Evolutionary conservation across 1,140 invertebrate species (phyloP).

Genomic region (Fopius arisanus): DNA sequence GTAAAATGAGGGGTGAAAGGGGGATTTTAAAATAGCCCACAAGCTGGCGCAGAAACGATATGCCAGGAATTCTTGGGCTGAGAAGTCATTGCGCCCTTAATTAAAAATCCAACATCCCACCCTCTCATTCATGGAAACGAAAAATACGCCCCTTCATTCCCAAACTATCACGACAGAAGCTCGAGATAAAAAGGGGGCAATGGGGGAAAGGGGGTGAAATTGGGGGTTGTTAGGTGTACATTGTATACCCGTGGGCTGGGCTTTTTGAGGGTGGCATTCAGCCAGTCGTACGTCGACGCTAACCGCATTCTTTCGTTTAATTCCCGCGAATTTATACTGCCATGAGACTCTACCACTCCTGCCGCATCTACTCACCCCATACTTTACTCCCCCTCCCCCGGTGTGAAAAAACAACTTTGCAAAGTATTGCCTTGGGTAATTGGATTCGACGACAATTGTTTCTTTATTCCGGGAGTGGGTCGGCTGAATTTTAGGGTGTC

Average conservation of each 20-base stretch:
- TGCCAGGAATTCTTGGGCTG: conserved; percentile 61
- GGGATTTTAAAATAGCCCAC: conserved; percentile 20
- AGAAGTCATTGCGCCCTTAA: conserved; percentile 64
- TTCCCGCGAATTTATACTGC: conserved; percentile 64
- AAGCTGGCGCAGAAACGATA: conserved; percentile 38
- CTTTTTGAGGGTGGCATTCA: conserved; percentile 49
- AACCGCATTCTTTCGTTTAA: conserved; percentile 67
- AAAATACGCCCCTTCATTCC: background rate
- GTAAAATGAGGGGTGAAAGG: background rate
- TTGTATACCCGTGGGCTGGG: background rate
- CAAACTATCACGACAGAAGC: conserved; percentile 10
- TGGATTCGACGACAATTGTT: conserved; percentile 27
- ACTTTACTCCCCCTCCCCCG: background rate
- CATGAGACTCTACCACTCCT: background rate
- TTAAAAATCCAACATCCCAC: conserved; percentile 66
- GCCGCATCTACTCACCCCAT: background rate
- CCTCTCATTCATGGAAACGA: conserved; percentile 14
- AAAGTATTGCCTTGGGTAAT: conserved; percentile 33
- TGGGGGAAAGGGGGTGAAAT: conserved; percentile 27
- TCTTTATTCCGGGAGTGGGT: conserved; percentile 23
- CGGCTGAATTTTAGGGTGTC: background rate
- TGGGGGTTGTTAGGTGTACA: background rate
- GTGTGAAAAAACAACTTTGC: conserved; percentile 29
- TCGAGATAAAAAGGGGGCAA: conserved; percentile 8
- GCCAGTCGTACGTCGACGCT: conserved; percentile 59